Base-by-base conservation (phyloP, 2,888 invertebrate genomes). In the Creontiades dilutus region DNA sequence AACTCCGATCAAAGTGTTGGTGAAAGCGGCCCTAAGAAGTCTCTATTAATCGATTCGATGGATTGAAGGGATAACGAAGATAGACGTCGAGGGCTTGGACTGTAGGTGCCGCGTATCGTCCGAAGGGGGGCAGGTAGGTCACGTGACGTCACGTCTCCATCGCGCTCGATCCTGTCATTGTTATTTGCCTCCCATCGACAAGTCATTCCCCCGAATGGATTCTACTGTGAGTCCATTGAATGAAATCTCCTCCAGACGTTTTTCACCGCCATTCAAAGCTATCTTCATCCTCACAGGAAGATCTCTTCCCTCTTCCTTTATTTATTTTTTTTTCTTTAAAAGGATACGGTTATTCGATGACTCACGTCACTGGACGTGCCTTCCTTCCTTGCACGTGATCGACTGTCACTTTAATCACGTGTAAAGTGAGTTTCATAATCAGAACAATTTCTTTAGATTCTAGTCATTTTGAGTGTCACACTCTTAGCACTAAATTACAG, bases 161-260 rank as follows among this genome's bases (percentile, higher is more conserved):
- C 68, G 19, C 7, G 37, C 68, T 16, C n/a, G 23, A 27, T 23
- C 19, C 23, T 23, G 23, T 68, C 68, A 68, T 68, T 68, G 68
- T 68, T 68, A 13, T 68, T 68, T 68, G 68, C 68, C 23, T 68
- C 68, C 23, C 68, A 68, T 68, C 68, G 23, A 68, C 68, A 23
- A 68, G 68, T 68, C 68, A 68, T 68, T 68, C 68, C 68, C 23
- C 68, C n/a, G 68, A 68, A 68, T 23, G 68, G 68, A 68, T 68
- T 68, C 68, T 23, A 68, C 16, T 11, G 52, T 37, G 52, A 68
- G 68, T 9, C 68, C 3, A 68, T 23, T 68, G 68, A 68, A 68
- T 68, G 68, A 68, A 68, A 68, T 19, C 68, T 61, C 16, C 16
- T n/a, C 16, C 11, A 52, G 52, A 16, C 13, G 14, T 23, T 68